These are phyloP conservation scores for Tenthredo scrophulariae DNA, from an alignment of 2,888 invertebrate species.

Conservation along the genomic window DNA sequence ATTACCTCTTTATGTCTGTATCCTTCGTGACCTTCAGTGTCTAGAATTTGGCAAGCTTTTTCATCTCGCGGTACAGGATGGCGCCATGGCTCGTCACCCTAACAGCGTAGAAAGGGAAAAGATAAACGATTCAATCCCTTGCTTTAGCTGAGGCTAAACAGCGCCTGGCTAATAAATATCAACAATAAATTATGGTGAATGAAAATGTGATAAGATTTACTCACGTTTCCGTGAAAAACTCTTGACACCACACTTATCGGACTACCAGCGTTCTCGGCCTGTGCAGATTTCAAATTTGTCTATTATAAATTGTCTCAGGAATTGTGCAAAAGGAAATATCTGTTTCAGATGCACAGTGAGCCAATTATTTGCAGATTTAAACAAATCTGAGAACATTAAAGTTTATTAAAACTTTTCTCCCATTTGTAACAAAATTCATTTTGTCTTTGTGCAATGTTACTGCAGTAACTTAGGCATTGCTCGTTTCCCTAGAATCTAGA, in stretches of 20 bases:
- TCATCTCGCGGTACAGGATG: constrained; percentile 73
- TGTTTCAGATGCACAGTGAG: too few species aligned
- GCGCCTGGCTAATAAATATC: neutral
- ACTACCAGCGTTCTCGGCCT: constrained; percentile 75
- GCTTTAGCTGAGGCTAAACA: neutral
- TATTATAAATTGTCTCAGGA: neutral
- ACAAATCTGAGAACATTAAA: too few species aligned
- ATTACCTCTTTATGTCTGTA: constrained; percentile 74
- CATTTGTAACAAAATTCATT: too few species aligned
- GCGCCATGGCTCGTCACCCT: constrained; percentile 75
- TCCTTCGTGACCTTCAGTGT: constrained; percentile 68
- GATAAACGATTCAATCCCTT: constrained; percentile 60
- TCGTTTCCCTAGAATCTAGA: neutral
- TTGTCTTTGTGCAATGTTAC: too few species aligned
- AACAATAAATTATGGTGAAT: neutral
- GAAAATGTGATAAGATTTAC: constrained; percentile 58
- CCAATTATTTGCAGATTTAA: too few species aligned
- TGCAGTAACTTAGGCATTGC: too few species aligned
- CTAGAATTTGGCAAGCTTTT: constrained; percentile 69
- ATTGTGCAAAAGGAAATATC: neutral
- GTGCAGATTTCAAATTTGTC: constrained; percentile 43
- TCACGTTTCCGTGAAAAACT: constrained; percentile 74
- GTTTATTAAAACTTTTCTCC: too few species aligned
- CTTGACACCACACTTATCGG: constrained; percentile 76
- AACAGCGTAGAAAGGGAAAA: constrained; percentile 65